Base-by-base conservation (phyloP, 1,140 invertebrate species). In the Odontomachus brunneus region DNA sequence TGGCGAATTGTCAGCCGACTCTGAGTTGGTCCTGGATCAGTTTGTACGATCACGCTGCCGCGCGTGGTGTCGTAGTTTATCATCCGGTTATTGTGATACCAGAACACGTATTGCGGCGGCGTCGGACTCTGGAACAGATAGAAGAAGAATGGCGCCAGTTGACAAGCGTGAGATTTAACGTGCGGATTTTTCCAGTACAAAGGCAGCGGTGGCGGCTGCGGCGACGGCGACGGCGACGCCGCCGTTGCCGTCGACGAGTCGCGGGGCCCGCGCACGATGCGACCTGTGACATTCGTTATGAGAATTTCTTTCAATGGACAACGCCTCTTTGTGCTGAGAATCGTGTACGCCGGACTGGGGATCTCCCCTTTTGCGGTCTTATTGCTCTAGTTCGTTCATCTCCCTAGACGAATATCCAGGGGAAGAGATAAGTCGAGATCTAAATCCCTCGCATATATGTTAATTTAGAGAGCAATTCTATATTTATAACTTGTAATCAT, bases 81-180 rank as follows among this genome's bases (percentile, higher is more conserved):
- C 97, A 98, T 98, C 73, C 97, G 96, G 91, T 97, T 97, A 94
- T 98, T 98, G 94, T 98, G 97, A 94, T 97, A 98, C 97, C 97
- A 98, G 94, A 98, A 98, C 65, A 98, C 97, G 94, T 97, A 98
- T 92, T 98, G 97, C 26, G 97, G 97, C 65, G 97, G 97, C 87
- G 97, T 97, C 53, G 97, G 97, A 92, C 97, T 98, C 97, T 98
- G 95, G 15, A 95, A 95, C 86, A 84, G 72, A 82, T 78, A 75
- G 82, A 86, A 89, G 51, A 86, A 69, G 63, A 71, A 80, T 65
- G 62, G 66, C 24, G 49, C n/a, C 24, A 22, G 38, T 83, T 66
- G 73, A 78, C 62, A 66, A 80, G 75, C 74, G 38, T 80, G 33
- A 71, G 38, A 80, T 80, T 80, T 80, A 80, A 80, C 65, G 75